Evolutionary conservation across 2,888 invertebrate genomes (phyloP), one percentile per base, ranked within the genome.

Genomic region (Venusia cambrica): DNA sequence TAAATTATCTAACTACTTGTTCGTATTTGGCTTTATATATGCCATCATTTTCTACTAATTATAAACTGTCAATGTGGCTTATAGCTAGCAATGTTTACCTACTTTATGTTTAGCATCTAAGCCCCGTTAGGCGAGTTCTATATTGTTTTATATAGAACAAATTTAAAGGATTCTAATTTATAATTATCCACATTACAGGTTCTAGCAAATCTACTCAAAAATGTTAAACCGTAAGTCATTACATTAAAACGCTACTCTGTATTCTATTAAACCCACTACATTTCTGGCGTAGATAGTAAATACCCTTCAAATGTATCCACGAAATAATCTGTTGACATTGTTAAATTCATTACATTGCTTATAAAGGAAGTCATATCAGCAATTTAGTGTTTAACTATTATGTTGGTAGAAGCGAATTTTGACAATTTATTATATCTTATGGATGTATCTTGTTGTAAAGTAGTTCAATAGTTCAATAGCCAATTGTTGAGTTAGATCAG

Each of bases 41-140:
- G 72, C 76, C 71, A 63, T 64, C 58, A 51, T 54, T 55, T 52
- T 64, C 73, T 77, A 79, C 76, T 66, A 49, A 65, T 62, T 57
- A 57, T 61, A 62, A 56, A 68, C 65, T 71, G 58, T 48, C 61
- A 73, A 62, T 65, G 55, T 62, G 48, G 57, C 66, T 61, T 57
- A 60, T 52, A 65, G 64, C 73, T 73, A 73, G 72, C 73, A 69
- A 68, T 65, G 60, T 61, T 70, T 75, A 76, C n/a, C n/a, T n/a
- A n/a, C 69, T 65, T 65, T 54, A 62, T 69, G 48, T 72, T 77
- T 87, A 87, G 87, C 84, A 84, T 73, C 85, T 87, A 87, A 84
- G 85, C 85, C 85, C 85, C 85, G 84, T 83, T 85, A 85, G 79
- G 66, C 73, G 73, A 71, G 72, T 77, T 73, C 75, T 73, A 73